Percentiles rank a stretch among this genome's conserved stretches.
Conservation (phyloP, 1,140 invertebrate species). For the Achroia grisella region DNA sequence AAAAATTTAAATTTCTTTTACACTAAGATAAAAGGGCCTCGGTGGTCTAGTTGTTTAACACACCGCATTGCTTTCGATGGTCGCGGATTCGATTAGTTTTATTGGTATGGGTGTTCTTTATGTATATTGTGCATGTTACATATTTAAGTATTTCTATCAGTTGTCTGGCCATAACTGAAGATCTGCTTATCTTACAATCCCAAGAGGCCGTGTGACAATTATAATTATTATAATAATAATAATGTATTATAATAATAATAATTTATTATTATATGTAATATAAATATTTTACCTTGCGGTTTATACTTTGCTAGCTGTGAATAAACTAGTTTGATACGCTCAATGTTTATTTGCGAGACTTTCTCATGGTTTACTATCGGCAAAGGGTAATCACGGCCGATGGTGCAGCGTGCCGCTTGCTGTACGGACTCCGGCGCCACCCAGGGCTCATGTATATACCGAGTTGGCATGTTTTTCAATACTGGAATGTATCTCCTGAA, state of each 20-base stretch:
- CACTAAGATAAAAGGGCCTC: too few species aligned
- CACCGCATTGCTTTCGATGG: too few species aligned
- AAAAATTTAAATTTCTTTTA: too few species aligned
- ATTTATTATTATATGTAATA: too few species aligned
- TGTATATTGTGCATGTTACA: too few species aligned
- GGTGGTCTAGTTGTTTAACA: too few species aligned
- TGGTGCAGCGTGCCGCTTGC: slow-evolving; percentile 84
- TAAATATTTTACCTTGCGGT: slow-evolving; percentile 41
- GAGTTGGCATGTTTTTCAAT: slow-evolving; percentile 87
- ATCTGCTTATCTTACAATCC: too few species aligned
- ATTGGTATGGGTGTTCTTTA: too few species aligned
- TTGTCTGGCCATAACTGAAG: too few species aligned
- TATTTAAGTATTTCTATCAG: too few species aligned
- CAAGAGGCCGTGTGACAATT: background rate
- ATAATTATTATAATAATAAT: too few species aligned
- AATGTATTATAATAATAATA: background rate
- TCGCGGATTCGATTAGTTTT: too few species aligned
- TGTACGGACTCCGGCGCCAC: slow-evolving; percentile 85
- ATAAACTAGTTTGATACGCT: slow-evolving; percentile 92
- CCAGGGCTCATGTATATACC: slow-evolving; percentile 94
- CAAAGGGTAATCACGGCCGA: slow-evolving; percentile 89
- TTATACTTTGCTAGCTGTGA: slow-evolving; percentile 82
- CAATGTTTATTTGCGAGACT: slow-evolving; percentile 85
- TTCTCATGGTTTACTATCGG: slow-evolving; percentile 90
- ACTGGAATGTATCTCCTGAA: slow-evolving; percentile 86